Evolutionary conservation across 1,140 invertebrate species (phyloP), one percentile per base, ranked within the genome.

Genomic region (Mizuhopecten yessoensis): DNA sequence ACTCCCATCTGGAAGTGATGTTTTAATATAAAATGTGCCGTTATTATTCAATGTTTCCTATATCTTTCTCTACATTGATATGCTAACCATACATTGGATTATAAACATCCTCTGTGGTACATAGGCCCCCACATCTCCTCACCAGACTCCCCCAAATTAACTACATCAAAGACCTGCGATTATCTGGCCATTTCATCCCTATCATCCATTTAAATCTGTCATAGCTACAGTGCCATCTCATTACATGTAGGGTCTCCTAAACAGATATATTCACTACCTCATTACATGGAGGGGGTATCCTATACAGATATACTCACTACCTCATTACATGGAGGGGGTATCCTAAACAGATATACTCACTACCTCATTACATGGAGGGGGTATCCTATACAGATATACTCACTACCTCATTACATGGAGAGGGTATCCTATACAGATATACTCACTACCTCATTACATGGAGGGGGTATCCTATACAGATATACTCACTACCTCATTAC

Each of bases 141-240:
- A 75, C 57, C 57, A 75, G 57, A n/a, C 57, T 75, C 57, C 57
- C n/a, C n/a, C 23, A 23, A 75, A 75, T 75, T 75, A 75, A 75
- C 57, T 75, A 75, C 57, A 75, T 75, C 57, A 75, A 75, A 75
- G 23, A 75, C 57, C 45, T 75, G n/a, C n/a, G 57, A 75, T 75
- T 75, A 75, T 75, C 57, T 75, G 57, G 57, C n/a, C 17, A 29
- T 75, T 75, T 75, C 23, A 29, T n/a, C 23, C 57, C 57, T n/a
- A 75, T 75, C 57, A 75, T 23, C 57, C 57, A n/a, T 75, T 29
- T 75, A 75, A 75, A 75, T 75, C 57, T 75, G 57, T 75, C 57
- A 75, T 75, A 75, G 3, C 57, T n/a, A 9, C n/a, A 7, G 5
- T 10, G 42, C 17, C 42, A 20, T 10, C 42, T 45, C 42, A 45